phyloP scores from a whole-genome alignment of 2,888 invertebrate species.

The Eristalinus aeneus region DNA sequence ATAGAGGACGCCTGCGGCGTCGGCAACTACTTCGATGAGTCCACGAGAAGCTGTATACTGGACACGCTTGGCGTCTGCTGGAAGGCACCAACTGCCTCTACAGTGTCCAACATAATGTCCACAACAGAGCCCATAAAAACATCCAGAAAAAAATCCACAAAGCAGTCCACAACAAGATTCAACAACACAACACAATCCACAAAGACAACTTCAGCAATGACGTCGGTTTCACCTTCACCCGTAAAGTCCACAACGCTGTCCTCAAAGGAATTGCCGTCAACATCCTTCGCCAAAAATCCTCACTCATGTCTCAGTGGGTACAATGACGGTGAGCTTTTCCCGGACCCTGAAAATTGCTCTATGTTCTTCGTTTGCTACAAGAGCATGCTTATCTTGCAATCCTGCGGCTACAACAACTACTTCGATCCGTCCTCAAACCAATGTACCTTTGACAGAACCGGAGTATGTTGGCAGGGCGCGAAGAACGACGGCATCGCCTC shows the following conservation, averaged over 20 bases:
- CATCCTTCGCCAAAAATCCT: not conserved
- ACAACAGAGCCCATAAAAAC: not conserved
- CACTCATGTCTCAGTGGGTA: constrained; percentile 72
- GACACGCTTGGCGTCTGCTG: constrained; percentile 67
- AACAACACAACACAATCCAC: not conserved
- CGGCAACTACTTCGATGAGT: constrained; percentile 73
- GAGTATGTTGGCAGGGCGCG: constrained; percentile 52
- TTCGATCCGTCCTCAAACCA: not conserved
- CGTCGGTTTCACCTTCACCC: not conserved
- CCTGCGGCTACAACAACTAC: constrained; percentile 18
- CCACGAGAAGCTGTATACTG: constrained; percentile 68
- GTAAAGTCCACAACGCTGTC: not conserved
- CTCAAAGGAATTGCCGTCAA: not conserved
- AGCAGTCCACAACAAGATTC: not conserved
- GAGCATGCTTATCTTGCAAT: constrained; percentile 6
- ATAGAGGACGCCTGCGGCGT: constrained; percentile 72
- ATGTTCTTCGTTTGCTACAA: constrained; percentile 73
- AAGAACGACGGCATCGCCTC: no score
- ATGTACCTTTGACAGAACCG: constrained; percentile 26
- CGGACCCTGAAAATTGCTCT: constrained; percentile 72
- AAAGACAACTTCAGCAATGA: not conserved
- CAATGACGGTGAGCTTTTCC: constrained; percentile 70
- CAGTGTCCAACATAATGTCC: not conserved
- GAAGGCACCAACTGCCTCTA: not conserved
- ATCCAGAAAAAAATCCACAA: not conserved